Evolutionary conservation across 2,797 vertebrate species (phyloP), one percentile per base, ranked within the genome.

Genomic region (Orestias chungarensis): DNA sequence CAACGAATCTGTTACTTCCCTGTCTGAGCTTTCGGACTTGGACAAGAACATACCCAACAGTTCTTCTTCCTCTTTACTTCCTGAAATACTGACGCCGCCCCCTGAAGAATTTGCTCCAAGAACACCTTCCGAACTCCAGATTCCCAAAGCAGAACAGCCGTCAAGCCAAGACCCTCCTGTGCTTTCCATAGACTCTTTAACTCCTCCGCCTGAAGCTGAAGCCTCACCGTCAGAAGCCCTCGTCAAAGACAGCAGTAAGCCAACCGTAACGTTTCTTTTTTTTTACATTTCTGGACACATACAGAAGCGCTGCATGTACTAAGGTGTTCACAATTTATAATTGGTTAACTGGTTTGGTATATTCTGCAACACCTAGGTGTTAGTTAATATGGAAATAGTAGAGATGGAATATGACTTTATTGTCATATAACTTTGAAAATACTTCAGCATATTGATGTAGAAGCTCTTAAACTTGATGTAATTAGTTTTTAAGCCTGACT

Each of bases 71-170:
- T 87, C 72, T 70, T 46, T 88, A 3, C 74, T 91, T 75, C 91
- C 93, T 20, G 93, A 94, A 88, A 87, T 94, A 64, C 93, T 94
- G 86, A 95, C 93, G 0, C 93, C 92, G 2, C 92, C 93, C 54
- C 93, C 93, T 18, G 93, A 95, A 76, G 93, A 95, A 50, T 73
- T 69, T 2, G 3, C 66, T 68, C 70, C 74, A 23, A 44, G 78
- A 5, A 74, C 75, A 0, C 75, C 85, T 14, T 18, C 85, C 29
- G 90, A 88, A 79, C 74, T 86, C 31, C 84, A 85, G 31, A 82
- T 85, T 38, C 66, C 88, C 33, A 75, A 62, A 57, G 46, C 83
- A 42, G 92, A 93, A 78, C 82, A 86, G 59, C 25, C 74, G 15
- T 29, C 86, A 27, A 50, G 86, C 79, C 91, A 86, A 68, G 89